Evolutionary conservation across 1,140 invertebrate genomes (phyloP), one percentile per base, ranked within the genome.

Genomic region (Theocolax elegans): DNA sequence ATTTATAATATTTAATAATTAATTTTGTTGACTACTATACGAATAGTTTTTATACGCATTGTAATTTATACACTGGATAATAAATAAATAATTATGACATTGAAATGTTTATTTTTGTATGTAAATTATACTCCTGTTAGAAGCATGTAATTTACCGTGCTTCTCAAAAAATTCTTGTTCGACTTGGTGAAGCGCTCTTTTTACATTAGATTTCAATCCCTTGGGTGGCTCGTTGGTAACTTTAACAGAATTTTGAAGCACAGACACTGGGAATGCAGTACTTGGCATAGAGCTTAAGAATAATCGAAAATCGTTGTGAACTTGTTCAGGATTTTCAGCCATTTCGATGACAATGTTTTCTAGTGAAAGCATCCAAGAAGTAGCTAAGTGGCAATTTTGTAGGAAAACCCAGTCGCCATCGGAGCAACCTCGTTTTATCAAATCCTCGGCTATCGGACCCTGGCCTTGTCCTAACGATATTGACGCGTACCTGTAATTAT

Each of bases 181-280:
- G 75, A 95, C 89, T 78, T 96, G 94, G 25, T 89, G 86, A 53
- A 96, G 90, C 0, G 95, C 94, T 62, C 93, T 87, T 72, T 94
- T 90, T 0, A 97, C 87, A 81, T 97, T 93, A 0, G 92, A 89
- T 75, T 91, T 89, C 1, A 97, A 84, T 1, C 96, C 95, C 85
- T 94, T 95, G 0, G 96, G 95, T 0, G 95, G 93, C 80, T 97
- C 95, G 79, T 96, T 96, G 0, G 95, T 97, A 48, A 97, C 94
- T 86, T 97, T 97, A 0, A 97, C 92, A 40, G 95, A 93, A 80
- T 96, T 96, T 81, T 97, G 95, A 7, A 97, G 87, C 1, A 97
- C 91, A 0, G 93, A 93, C 0, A 96, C 93, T 0, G 96, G 96
- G 81, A 98, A 98, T n/a, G 88, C 85, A n/a, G 83, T 89, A 21